phyloP scores from a whole-genome alignment of 2,113 vertebrate genomes.

The Eudorcas thomsonii region DNA sequence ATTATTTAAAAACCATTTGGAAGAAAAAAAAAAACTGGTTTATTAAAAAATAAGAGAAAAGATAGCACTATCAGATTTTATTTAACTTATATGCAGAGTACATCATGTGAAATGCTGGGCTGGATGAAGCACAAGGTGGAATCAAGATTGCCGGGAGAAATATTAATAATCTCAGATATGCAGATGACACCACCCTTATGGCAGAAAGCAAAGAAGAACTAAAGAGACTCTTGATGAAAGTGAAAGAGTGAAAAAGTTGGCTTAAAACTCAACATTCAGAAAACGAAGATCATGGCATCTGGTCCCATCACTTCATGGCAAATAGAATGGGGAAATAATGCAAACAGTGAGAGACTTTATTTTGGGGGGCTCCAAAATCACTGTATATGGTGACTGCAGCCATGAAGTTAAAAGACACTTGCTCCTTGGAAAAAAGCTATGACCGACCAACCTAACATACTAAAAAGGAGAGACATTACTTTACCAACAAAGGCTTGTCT shows the following conservation, averaged over 20 bases:
- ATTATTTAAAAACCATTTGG: constrained; percentile 9
- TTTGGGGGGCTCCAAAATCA: neutral
- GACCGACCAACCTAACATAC: neutral
- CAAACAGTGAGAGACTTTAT: neutral
- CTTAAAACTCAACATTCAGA: neutral
- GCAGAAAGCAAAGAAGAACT: neutral
- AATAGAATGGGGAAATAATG: neutral
- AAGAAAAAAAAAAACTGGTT: neutral
- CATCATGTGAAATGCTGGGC: neutral
- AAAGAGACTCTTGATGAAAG: neutral
- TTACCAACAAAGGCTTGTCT: neutral
- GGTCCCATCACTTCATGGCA: neutral
- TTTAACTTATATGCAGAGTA: neutral
- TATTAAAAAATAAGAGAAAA: neutral
- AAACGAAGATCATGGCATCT: neutral
- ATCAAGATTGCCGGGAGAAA: neutral
- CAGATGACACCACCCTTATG: neutral
- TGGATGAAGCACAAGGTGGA: neutral
- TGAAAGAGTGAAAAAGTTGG: neutral
- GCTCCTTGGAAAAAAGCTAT: neutral
- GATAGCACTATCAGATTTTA: neutral
- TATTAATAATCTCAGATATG: neutral
- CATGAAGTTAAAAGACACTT: neutral
- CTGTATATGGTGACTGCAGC: neutral
- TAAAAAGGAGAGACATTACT: neutral